Percentiles rank a stretch among this genome's conserved stretches.
These are phyloP conservation scores for Bombus consobrinus DNA, from an alignment of 1,140 invertebrate species.

Conservation along the genomic window DNA sequence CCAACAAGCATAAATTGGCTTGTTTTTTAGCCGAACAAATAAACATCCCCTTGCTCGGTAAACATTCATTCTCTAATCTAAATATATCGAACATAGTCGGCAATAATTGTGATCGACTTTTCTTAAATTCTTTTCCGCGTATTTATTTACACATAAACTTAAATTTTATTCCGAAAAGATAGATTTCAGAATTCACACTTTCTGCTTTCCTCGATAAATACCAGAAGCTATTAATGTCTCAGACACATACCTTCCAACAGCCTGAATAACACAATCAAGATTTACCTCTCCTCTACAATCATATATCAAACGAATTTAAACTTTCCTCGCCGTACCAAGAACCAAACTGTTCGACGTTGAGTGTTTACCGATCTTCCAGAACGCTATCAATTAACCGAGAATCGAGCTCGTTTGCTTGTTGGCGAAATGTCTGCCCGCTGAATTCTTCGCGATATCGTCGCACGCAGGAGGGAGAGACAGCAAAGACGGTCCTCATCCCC, in stretches of 20 bases:
- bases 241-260: too few species aligned
- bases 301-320: too few species aligned
- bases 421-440: not conserved
- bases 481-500: not conserved
- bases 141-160: too few species aligned
- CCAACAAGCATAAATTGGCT: not conserved
- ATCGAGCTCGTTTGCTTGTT: constrained; percentile 48
- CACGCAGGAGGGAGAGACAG: too few species aligned
- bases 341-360: not conserved
- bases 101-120: not conserved
- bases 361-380: constrained; percentile 14
- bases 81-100: not conserved
- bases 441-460: constrained; percentile 56
- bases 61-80: not conserved
- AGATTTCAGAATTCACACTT: too few species aligned
- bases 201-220: too few species aligned
- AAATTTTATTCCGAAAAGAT: too few species aligned
- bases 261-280: too few species aligned
- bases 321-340: not conserved
- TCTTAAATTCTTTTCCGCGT: too few species aligned
- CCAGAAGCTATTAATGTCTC: too few species aligned
- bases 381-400: constrained; percentile 69
- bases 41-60: not conserved
- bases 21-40: not conserved
- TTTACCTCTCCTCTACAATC: too few species aligned